A percentile compares a stretch with the other conserved stretches of the same genome.
These are phyloP conservation scores for Lemur catta DNA, from an alignment of 2,797 vertebrate genomes.

Conservation along the genomic window DNA sequence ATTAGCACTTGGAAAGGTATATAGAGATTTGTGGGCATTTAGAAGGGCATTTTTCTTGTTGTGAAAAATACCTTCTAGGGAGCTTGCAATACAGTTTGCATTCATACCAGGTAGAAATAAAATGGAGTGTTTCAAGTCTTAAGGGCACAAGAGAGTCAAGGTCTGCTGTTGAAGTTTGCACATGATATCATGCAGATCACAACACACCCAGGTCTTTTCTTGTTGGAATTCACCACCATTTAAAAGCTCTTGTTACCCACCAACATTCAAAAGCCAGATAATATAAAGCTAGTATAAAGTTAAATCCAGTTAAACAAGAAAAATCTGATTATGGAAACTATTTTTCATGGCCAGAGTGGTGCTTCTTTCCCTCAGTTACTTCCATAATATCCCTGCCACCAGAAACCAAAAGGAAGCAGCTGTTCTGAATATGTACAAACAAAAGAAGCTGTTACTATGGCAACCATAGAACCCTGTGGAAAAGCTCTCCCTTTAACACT, in stretches of 20 bases:
- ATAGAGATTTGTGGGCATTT: slow-evolving; percentile 32
- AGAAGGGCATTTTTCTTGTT: slow-evolving; percentile 29
- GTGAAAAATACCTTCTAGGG: neutral
- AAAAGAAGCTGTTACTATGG: slow-evolving; percentile 80
- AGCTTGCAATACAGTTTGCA: neutral
- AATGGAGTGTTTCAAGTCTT: neutral
- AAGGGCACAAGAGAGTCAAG: neutral
- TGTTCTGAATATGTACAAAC: slow-evolving; percentile 80
- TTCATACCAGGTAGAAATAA: neutral
- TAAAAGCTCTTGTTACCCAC: neutral
- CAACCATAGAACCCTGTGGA: slow-evolving; percentile 74
- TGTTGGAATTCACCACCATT: neutral
- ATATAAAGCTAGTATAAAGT: neutral
- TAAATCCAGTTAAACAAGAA: slow-evolving; percentile 4
- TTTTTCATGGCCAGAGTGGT: neutral
- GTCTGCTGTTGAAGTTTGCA: neutral
- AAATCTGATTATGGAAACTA: neutral
- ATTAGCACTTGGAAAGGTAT: slow-evolving; percentile 63
- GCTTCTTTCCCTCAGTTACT: slow-evolving; percentile 43
- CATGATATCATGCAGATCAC: neutral
- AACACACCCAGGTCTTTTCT: neutral
- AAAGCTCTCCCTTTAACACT: slow-evolving; percentile 54
- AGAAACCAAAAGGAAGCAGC: slow-evolving; percentile 65
- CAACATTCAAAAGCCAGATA: neutral
- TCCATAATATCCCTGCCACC: slow-evolving; percentile 30